A percentile compares a stretch with the other conserved stretches of the same genome.
Conservation (phyloP, 1,140 invertebrate species). For the Euwallacea fornicatus region DNA sequence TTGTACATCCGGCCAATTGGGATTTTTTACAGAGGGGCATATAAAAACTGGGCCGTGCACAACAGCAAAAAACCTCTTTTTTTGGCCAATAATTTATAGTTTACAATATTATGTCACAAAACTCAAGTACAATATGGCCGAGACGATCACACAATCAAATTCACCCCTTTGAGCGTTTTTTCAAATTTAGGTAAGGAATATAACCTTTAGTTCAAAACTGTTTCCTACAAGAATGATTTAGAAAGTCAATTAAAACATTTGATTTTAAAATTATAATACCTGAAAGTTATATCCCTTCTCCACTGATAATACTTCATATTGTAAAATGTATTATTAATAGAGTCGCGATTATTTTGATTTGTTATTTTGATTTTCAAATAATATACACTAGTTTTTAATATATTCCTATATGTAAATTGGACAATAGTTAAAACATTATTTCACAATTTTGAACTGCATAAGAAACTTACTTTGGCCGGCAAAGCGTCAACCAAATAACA, state of each 20-base stretch:
- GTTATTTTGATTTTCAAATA: slow-evolving; percentile 1
- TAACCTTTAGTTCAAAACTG: slow-evolving; percentile 16
- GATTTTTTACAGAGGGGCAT: slow-evolving; percentile 16
- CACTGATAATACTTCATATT: no score
- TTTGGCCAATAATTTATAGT: slow-evolving; percentile 23
- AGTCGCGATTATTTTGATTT: background rate
- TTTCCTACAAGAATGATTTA: background rate
- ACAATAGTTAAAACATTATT: no score
- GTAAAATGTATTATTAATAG: no score
- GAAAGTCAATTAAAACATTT: background rate
- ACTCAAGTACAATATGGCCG: slow-evolving; percentile 28
- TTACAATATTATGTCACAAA: slow-evolving; percentile 11
- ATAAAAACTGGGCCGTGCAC: background rate
- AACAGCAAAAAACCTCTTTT: background rate
- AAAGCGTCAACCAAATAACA: no score
- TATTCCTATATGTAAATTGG: no score
- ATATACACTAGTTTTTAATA: background rate
- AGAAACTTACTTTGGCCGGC: no score
- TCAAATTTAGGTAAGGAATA: slow-evolving; percentile 7
- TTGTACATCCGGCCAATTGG: slow-evolving; percentile 10
- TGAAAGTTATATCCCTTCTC: no score
- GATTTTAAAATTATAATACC: no score
- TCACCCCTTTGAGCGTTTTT: slow-evolving; percentile 28
- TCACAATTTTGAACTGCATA: no score
- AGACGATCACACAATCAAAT: slow-evolving; percentile 32